Percentiles rank a stretch among this genome's conserved stretches.
Conservation (phyloP, 1,140 invertebrate species). For the Heterodera carotae region DNA sequence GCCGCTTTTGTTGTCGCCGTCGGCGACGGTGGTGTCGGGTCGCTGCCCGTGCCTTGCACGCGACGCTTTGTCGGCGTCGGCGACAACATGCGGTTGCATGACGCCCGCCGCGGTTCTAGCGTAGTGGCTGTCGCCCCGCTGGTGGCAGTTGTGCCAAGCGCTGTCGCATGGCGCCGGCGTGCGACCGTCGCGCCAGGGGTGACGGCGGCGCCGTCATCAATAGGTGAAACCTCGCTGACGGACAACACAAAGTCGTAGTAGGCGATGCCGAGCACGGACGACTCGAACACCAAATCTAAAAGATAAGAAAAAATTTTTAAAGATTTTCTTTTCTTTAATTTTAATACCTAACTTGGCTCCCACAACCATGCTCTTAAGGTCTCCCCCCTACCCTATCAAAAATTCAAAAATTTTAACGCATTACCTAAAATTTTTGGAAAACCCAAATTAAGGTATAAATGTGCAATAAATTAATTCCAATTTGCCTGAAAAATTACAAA, state of each 20-base stretch:
- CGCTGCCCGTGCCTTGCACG: conserved; percentile 8
- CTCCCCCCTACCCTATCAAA: no score
- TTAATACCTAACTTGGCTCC: no score
- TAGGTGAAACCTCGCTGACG: conserved; percentile 16
- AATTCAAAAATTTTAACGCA: no score
- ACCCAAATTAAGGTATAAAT: no score
- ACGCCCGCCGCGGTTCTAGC: background rate
- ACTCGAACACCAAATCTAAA: conserved; percentile 31
- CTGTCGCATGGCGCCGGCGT: background rate
- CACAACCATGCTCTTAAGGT: no score
- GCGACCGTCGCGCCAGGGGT: background rate
- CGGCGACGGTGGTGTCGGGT: background rate
- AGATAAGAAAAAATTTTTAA: no score
- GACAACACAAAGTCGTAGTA: conserved; percentile 60
- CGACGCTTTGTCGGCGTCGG: background rate
- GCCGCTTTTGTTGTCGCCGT: background rate
- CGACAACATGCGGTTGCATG: background rate
- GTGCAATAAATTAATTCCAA: no score
- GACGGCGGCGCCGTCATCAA: background rate
- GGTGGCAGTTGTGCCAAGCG: no score
- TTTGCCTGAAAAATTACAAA: no score
- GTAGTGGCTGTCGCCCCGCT: no score
- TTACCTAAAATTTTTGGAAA: no score
- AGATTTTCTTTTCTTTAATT: no score
- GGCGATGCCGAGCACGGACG: conserved; percentile 38